These are phyloP conservation scores for Passerculus sandwichensis DNA, from an alignment of 2,797 vertebrate species.

Conservation along the genomic window DNA sequence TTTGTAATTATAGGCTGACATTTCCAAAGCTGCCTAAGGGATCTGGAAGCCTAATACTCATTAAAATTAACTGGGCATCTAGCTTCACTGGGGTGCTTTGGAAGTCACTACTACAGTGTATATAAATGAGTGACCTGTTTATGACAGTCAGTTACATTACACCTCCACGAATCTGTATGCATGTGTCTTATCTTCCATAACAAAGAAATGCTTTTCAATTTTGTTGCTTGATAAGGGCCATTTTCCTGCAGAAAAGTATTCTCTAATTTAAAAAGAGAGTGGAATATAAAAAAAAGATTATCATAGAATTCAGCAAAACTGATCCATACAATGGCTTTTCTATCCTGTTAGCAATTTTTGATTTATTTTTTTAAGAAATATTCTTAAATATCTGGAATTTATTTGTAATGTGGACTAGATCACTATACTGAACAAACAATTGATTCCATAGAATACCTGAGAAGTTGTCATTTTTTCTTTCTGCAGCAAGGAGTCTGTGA, in stretches of 20 bases:
- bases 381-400: background rate
- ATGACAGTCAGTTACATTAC: background rate
- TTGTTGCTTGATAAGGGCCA: background rate
- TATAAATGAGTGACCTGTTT: conserved; percentile 41
- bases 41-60: conserved; percentile 40
- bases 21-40: conserved; percentile 58
- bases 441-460: background rate
- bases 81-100: conserved; percentile 16
- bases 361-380: background rate
- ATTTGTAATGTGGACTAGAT: background rate
- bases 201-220: background rate
- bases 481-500: background rate
- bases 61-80: conserved; percentile 53
- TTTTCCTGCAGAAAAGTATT: background rate
- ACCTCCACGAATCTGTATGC: background rate
- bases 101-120: background rate
- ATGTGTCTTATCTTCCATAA: background rate
- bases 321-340: background rate
- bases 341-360: fast-evolving
- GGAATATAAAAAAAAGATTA: background rate
- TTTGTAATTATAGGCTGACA: conserved; percentile 54
- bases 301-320: background rate
- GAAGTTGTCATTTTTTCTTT: background rate
- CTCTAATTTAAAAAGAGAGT: background rate
- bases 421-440: background rate